Evolutionary conservation across 2,113 vertebrate genomes (phyloP), one percentile per base, ranked within the genome.

Genomic region (Crocuta crocuta): DNA sequence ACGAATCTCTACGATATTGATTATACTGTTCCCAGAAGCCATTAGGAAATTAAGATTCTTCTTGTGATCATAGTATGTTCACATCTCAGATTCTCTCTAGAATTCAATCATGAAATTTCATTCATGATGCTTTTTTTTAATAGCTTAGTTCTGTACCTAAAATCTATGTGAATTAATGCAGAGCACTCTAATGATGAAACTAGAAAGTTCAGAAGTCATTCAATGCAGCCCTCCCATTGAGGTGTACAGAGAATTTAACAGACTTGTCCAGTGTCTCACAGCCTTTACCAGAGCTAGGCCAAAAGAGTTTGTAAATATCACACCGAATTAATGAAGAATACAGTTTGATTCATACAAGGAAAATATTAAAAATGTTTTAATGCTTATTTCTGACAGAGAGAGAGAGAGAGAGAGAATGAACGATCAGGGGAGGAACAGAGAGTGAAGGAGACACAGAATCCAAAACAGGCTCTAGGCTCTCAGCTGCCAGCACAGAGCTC

Each of bases 81-180:
- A 89, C 61, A 91, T 48, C 39, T 71, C 17, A 9, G 43, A 95
- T 71, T 70, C 50, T 39, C 94, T 86, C 61, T 94, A 19, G 24
- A 76, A 94, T 97, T 91, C 61, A 53, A 58, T 93, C 45, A 89
- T 90, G 55, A 76, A 83, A 95, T 48, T 85, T 58, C 92, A 55
- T 65, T 9, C 31, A 35, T 4, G 2, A 28, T 43, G 24, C 43
- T 61, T 61, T 61, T 61, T 79, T 68, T 86, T 87, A 70, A 53
- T 76, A 71, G 31, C 55, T 95, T 35, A 90, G 53, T 74, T 95
- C 33, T 92, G 9, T 80, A 87, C 84, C 91, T 63, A 83, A 91
- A 73, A 28, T 73, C 43, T 45, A 26, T 19, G 35, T 28, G 71
- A 73, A 83, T 94, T 91, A 55, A 63, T 12, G 4, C 7, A 39